Evolutionary conservation across 1,140 invertebrate genomes (phyloP).

Genomic region (Drosophila sturtevanti): DNA sequence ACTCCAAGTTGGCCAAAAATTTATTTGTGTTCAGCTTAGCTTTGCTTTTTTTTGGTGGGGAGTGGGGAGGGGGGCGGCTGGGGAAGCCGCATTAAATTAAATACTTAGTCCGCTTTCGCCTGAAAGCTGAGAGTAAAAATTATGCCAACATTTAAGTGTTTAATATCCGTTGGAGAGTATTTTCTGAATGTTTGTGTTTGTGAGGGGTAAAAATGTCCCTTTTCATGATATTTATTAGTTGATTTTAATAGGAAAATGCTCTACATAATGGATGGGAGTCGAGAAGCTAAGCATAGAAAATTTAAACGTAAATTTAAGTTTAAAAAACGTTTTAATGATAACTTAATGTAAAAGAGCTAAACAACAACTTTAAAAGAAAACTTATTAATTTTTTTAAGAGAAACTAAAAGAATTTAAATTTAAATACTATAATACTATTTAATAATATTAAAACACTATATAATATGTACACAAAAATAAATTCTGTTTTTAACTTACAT

Average conservation of each 20-base stretch:
- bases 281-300: background rate
- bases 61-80: too few species aligned
- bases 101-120: constrained; percentile 53
- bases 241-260: constrained; percentile 69
- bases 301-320: too few species aligned
- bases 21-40: constrained; percentile 72
- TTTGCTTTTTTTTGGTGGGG: constrained; percentile 30
- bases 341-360: too few species aligned
- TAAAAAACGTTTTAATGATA: too few species aligned
- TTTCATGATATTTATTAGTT: constrained; percentile 66
- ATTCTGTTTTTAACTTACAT: too few species aligned
- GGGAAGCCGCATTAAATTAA: constrained; percentile 69
- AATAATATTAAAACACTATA: too few species aligned
- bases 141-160: constrained; percentile 76
- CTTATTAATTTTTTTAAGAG: too few species aligned
- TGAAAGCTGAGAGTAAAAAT: constrained; percentile 56
- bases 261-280: constrained; percentile 54
- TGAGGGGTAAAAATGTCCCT: background rate
- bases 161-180: constrained; percentile 68
- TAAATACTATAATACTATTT: too few species aligned
- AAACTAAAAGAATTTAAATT: too few species aligned
- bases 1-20: constrained; percentile 32
- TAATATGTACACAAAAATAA: too few species aligned
- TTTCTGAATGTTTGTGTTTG: background rate
- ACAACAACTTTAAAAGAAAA: too few species aligned